Evolutionary conservation across 2,113 vertebrate species (phyloP), one percentile per base, ranked within the genome.

Genomic region (Paramisgurnus dabryanus): DNA sequence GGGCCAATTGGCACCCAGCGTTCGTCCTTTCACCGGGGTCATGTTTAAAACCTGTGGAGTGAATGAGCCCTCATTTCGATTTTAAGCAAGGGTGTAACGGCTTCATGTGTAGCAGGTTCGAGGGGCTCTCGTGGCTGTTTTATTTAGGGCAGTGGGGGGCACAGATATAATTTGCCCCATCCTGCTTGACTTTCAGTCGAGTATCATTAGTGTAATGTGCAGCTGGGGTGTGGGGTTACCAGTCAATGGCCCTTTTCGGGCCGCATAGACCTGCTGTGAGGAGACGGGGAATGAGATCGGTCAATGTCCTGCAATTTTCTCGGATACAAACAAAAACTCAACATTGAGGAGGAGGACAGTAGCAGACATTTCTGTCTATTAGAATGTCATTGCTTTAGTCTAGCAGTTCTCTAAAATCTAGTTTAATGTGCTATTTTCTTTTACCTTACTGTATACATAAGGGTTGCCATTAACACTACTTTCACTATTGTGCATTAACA

Each of bases 61-160:
- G 65, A 40, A 61, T 67, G 47, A 43, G 75, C 39, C 27, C 75
- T 81, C 76, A 17, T 74, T 63, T 39, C 47, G 13, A 77, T 69
- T 79, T 80, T 83, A 83, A 80, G 67, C 66, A 27, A 82, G 58
- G 49, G 66, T 55, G 53, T 82, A 82, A 82, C 71, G 17, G 70
- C 80, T 79, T 49, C 47, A 68, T n/a, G 57, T 58, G 83, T 15
- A 55, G 80, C 60, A 5, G 3, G 47, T 39, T 64, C 7, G 60
- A 85, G 76, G 64, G 83, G 40, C 76, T 75, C 76, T 82, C 40
- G 69, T 60, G 34, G 53, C 55, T 55, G 41, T n/a, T 34, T 67
- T 22, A 68, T 47, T 10, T 18, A 65, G 80, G 61, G 50, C 64
- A 60, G 69, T 72, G 73, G 57, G 27, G 60, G 65, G 83, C 63